Conservation (phyloP, 2,113 vertebrate genomes). For the Oxyura jamaicensis region DNA sequence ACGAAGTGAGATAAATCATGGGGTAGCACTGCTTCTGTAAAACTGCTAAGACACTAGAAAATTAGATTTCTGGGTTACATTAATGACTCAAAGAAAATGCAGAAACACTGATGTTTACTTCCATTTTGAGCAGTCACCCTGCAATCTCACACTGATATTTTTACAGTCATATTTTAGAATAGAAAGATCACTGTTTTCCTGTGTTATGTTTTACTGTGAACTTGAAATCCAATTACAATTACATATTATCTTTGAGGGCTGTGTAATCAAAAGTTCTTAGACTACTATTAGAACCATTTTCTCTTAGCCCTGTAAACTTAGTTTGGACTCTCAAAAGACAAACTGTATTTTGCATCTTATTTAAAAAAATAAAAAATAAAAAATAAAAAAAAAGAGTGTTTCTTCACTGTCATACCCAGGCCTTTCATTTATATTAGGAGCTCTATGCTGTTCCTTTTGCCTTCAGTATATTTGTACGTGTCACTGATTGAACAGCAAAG, state of each 20-base stretch:
- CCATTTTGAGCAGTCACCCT: neutral
- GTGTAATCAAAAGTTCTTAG: neutral
- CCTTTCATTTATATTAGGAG: neutral
- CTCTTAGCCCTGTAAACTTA: neutral
- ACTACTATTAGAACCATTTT: neutral
- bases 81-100: neutral
- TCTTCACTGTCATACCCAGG: neutral
- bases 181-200: neutral
- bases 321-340: neutral
- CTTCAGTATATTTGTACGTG: neutral
- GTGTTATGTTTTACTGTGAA: neutral
- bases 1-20: neutral
- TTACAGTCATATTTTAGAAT: neutral
- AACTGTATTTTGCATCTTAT: neutral
- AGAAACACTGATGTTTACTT: neutral
- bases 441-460: neutral
- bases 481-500: neutral
- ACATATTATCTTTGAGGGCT: neutral
- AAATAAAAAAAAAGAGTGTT: neutral
- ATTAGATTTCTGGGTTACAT: constrained; percentile 18
- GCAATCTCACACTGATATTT: neutral
- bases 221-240: neutral
- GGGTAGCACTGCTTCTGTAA: constrained; percentile 5
- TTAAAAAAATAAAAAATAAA: neutral
- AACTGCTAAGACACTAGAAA: neutral